Evolutionary conservation across 1,140 invertebrate species (phyloP).

Genomic region (Liolophura sinensis): DNA sequence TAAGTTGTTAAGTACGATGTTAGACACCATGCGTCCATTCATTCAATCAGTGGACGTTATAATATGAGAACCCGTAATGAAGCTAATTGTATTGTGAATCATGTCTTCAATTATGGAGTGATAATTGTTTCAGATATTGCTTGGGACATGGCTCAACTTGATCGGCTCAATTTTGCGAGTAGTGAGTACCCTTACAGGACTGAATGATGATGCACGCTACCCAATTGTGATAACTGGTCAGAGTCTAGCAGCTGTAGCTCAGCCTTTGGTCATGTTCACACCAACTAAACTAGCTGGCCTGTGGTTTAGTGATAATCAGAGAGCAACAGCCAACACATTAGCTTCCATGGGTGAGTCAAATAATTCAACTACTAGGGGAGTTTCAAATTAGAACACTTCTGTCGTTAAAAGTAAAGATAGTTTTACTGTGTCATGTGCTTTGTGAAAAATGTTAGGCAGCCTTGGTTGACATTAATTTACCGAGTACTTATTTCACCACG

Average conservation of each 20-base stretch:
- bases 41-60: no score
- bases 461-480: no score
- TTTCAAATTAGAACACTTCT: no score
- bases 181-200: constrained; percentile 45
- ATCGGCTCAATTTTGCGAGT: constrained; percentile 56
- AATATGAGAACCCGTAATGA: no score
- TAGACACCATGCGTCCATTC: no score
- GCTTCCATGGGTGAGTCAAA: constrained; percentile 41
- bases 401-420: no score
- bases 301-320: constrained; percentile 58
- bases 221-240: constrained; percentile 53
- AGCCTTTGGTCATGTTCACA: constrained; percentile 60
- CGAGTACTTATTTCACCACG: no score
- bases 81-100: background rate
- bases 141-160: constrained; percentile 60
- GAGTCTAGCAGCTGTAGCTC: constrained; percentile 56
- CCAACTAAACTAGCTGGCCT: constrained; percentile 59
- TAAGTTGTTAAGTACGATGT: no score
- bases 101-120: background rate
- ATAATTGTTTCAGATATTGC: constrained; percentile 52
- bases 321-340: constrained; percentile 57
- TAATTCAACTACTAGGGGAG: background rate
- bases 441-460: no score
- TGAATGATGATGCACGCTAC: constrained; percentile 26
- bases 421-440: no score